These are phyloP conservation scores for Umimayanthus chanpuru DNA, from an alignment of 92 coral and sea anemone genomes.

Conservation along the genomic window DNA sequence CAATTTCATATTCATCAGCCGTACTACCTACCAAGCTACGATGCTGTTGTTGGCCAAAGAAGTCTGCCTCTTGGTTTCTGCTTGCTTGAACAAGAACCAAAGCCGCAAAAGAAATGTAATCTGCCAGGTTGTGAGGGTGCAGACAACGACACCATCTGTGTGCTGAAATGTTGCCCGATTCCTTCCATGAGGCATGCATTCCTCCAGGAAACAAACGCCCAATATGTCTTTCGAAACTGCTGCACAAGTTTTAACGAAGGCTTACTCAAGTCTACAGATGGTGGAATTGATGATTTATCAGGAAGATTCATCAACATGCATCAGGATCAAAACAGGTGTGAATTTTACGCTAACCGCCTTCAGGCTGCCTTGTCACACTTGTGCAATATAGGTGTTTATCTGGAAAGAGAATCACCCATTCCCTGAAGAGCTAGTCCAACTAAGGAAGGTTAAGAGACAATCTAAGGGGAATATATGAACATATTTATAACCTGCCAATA, in stretches of 20 bases:
- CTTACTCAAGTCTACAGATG: constrained; percentile 15
- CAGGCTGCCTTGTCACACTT: constrained; percentile 42
- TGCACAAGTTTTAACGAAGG: constrained; percentile 44
- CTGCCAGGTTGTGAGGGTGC: not conserved
- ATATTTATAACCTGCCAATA: constrained; percentile 17
- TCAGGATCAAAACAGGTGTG: constrained; percentile 42
- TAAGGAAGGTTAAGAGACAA: constrained; percentile 44
- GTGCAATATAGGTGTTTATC: constrained; percentile 30
- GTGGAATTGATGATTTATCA: constrained; percentile 9
- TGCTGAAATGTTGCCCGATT: constrained; percentile 58
- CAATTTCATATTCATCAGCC: too few species aligned
- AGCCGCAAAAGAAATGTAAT: constrained; percentile 43
- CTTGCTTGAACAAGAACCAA: constrained; percentile 42
- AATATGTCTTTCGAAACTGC: constrained; percentile 36
- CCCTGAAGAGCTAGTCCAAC: not conserved
- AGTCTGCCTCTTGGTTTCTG: constrained; percentile 58
- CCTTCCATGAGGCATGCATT: constrained; percentile 45
- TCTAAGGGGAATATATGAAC: constrained; percentile 24
- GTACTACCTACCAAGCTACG: constrained; percentile 52
- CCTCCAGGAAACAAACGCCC: constrained; percentile 9
- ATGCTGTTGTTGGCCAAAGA: constrained; percentile 57
- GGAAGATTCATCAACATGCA: too few species aligned
- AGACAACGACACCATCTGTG: constrained; percentile 4
- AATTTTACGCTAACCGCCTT: constrained; percentile 57
- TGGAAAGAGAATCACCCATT: constrained; percentile 11